phyloP scores from a whole-genome alignment of 1,140 invertebrate genomes.

The Drosophila rufa region DNA sequence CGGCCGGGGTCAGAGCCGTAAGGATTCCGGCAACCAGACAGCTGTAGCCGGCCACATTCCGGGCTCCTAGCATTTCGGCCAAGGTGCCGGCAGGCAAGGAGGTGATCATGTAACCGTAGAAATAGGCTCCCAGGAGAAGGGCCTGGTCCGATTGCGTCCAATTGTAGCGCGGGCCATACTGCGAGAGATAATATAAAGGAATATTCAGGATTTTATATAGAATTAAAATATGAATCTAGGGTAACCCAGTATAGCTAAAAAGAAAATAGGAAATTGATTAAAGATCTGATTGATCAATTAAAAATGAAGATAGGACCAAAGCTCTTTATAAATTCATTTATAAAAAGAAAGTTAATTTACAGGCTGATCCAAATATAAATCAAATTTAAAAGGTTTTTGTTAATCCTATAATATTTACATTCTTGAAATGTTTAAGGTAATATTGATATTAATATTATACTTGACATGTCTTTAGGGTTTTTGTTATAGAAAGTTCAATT shows the following conservation, averaged over 20 bases:
- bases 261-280: too few species aligned
- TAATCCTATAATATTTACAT: too few species aligned
- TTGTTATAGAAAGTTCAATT: background rate
- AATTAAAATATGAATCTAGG: background rate
- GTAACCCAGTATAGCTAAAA: too few species aligned
- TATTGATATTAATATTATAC: background rate
- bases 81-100: conserved; percentile 89
- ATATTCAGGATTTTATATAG: background rate
- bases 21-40: conserved; percentile 88
- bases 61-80: conserved; percentile 90
- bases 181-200: background rate
- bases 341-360: too few species aligned
- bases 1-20: conserved; percentile 89
- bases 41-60: conserved; percentile 87
- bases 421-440: too few species aligned
- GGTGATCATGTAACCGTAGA: conserved; percentile 88
- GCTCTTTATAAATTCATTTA: too few species aligned
- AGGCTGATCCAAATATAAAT: too few species aligned
- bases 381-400: too few species aligned
- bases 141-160: conserved; percentile 88
- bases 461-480: background rate
- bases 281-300: too few species aligned
- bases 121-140: conserved; percentile 88
- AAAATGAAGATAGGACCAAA: too few species aligned
- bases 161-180: conserved; percentile 87